Base-by-base conservation (phyloP, 2,113 vertebrate genomes). In the Platysteira castanea region DNA sequence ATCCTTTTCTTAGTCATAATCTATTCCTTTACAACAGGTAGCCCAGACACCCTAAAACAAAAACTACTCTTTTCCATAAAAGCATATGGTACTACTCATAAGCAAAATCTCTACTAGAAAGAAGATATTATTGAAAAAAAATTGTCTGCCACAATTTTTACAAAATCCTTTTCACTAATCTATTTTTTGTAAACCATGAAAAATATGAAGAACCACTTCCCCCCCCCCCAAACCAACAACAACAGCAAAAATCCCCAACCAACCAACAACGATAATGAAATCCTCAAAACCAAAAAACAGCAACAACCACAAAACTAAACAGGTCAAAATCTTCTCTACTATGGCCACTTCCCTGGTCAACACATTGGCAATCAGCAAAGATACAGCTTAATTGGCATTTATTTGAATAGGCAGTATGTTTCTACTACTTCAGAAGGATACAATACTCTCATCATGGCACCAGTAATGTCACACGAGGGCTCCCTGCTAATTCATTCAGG, bases 191-290 rank as follows among this genome's bases (percentile, higher is more conserved):
- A n/a, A 90, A 42, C 14, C 4, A 14, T 52, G 18, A 57, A 83
- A 94, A 88, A n/a, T 5, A 4, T 16, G 12, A 27, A 24, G 35
- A 44, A 37, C n/a, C n/a, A n/a, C n/a, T n/a, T n/a, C n/a, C n/a
- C n/a, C 8, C 4, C 0, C 41, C 41, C 3, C 11, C 15, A 21
- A 54, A 53, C 28, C 31, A 76, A 1, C 24, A 33, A 2, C 13
- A 53, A 28, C 11, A 19, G 33, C 2, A 49, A 5, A 27, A 14
- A 27, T 22, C n/a, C 11, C 7, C n/a, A 39, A 53, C 8, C 26
- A 46, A 77, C 3, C 13, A 52, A 7, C 5, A 35, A 9, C 3
- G 13, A 35, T 13, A 35, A 49, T 17, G 47, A 8, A 6, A 24
- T 1, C 4, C 13, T 42, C 42, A 42, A 42, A 42, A 42, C 42